phyloP scores from a whole-genome alignment of 2,797 vertebrate species.

The Vespertilio murinus region DNA sequence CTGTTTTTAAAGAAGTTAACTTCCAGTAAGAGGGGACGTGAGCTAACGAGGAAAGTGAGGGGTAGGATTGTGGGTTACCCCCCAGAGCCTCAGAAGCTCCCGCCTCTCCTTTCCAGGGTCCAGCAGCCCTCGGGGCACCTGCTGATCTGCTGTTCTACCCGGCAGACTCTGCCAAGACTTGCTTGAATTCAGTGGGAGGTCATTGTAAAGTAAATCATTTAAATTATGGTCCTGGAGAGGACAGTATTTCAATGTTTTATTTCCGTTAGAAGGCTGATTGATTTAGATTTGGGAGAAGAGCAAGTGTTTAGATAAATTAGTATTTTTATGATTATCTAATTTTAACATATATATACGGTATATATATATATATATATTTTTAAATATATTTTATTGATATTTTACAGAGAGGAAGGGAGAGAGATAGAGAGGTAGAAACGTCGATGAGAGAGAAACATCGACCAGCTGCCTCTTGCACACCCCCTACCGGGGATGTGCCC shows the following conservation, averaged over 20 bases:
- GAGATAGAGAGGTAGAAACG: too few relatives aligned
- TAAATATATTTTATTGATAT: too few relatives aligned
- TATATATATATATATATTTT: too few relatives aligned
- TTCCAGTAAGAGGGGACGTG: neutral
- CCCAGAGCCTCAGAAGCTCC: neutral
- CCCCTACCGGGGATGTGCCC: too few relatives aligned
- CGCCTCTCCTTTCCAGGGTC: neutral
- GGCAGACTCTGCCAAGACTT: neutral
- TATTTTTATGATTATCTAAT: constrained; percentile 43
- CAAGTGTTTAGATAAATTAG: constrained; percentile 40
- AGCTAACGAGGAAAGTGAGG: neutral
- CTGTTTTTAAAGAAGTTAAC: neutral
- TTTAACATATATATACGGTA: too few relatives aligned
- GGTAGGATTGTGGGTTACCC: neutral
- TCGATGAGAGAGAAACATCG: too few relatives aligned
- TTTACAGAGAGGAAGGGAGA: too few relatives aligned
- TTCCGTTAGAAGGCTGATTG: neutral
- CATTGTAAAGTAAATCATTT: constrained; percentile 21
- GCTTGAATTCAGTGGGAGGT: neutral
- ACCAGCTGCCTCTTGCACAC: too few relatives aligned
- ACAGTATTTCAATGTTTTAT: neutral
- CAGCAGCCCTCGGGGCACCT: neutral
- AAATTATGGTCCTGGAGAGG: neutral
- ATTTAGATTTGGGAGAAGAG: constrained; percentile 9
- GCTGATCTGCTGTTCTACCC: neutral